Conservation (phyloP, 2,113 vertebrate genomes). For the Phocoena phocoena region DNA sequence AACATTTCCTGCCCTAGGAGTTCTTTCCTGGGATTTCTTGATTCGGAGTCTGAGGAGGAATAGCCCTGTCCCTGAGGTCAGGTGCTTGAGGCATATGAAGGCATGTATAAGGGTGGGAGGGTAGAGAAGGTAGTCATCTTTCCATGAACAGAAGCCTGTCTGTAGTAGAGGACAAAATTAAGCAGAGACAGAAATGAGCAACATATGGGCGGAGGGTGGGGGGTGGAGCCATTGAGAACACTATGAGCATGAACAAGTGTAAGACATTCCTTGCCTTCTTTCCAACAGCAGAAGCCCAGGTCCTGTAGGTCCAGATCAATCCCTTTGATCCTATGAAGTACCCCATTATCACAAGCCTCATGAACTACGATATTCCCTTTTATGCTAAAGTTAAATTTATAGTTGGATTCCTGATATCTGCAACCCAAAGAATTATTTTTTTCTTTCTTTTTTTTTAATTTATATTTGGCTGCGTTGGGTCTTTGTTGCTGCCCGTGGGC, state of each 20-base stretch:
- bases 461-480: no score
- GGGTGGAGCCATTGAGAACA: neutral
- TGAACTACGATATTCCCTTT: neutral
- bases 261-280: neutral
- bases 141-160: neutral
- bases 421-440: neutral
- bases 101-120: neutral
- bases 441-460: no score
- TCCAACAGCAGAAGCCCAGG: neutral
- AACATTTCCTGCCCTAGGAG: neutral
- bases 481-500: no score
- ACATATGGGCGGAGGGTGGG: neutral
- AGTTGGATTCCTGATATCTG: neutral
- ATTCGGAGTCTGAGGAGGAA: neutral
- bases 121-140: neutral
- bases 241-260: neutral
- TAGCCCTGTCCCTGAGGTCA: neutral
- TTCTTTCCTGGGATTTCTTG: neutral
- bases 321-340: neutral
- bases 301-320: neutral
- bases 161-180: neutral
- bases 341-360: neutral
- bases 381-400: neutral
- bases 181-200: neutral
- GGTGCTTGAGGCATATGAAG: neutral